These are phyloP conservation scores for Cataglyphis rosenhaueri DNA, from an alignment of 2,888 invertebrate genomes.

Conservation along the genomic window DNA sequence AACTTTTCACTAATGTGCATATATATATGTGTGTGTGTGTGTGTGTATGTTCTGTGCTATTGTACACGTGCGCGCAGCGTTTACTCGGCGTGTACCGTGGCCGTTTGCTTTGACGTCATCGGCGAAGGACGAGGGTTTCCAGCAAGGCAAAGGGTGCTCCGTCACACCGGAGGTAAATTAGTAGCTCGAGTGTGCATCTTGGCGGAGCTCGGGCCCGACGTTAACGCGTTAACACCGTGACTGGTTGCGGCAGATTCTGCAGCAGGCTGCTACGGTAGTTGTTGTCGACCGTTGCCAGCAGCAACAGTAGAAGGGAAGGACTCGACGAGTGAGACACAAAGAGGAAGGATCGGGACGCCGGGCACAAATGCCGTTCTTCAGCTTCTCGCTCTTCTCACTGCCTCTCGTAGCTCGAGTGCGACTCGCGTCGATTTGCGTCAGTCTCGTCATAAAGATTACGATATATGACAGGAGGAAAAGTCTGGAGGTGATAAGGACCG, in stretches of 20 bases:
- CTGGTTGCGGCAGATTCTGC: slow-evolving; percentile 40
- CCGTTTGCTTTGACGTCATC: slow-evolving; percentile 66
- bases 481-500: not conserved
- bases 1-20: slow-evolving; percentile 6
- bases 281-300: slow-evolving; percentile 39
- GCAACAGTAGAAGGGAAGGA: not conserved
- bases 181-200: slow-evolving; percentile 54
- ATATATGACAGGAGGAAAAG: slow-evolving; percentile 13
- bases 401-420: slow-evolving; percentile 29
- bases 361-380: slow-evolving; percentile 41
- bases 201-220: slow-evolving; percentile 39
- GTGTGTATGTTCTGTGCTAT: not conserved
- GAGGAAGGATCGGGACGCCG: slow-evolving; percentile 29
- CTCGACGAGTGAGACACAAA: slow-evolving; percentile 36
- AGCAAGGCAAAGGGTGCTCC: slow-evolving; percentile 45
- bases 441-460: slow-evolving; percentile 2
- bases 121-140: slow-evolving; percentile 56
- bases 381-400: slow-evolving; percentile 24
- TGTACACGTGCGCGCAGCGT: not conserved
- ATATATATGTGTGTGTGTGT: not conserved
- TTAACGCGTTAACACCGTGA: slow-evolving; percentile 57
- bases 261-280: slow-evolving; percentile 44
- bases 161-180: slow-evolving; percentile 57
- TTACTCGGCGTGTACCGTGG: slow-evolving; percentile 19
- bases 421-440: slow-evolving; percentile 28